Evolutionary conservation across 2,113 vertebrate species (phyloP).

Genomic region (Rousettus leschenaultii): DNA sequence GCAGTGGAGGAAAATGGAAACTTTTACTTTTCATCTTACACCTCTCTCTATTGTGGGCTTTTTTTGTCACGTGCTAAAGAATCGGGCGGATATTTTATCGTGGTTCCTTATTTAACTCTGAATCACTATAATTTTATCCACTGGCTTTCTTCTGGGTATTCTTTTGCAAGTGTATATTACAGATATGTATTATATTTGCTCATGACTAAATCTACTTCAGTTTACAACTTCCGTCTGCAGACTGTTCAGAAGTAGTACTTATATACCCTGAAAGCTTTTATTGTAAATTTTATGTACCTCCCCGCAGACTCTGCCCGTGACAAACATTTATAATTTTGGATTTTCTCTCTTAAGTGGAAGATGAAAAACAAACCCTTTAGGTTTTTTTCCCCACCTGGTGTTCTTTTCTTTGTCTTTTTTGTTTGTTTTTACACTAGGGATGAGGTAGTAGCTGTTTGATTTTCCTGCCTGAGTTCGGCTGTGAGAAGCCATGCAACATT

Average conservation of each 20-base stretch:
- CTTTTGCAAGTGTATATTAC: background rate
- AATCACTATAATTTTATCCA: background rate
- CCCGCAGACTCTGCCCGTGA: background rate
- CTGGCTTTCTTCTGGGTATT: background rate
- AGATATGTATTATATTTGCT: background rate
- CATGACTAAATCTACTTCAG: background rate
- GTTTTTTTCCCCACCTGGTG: background rate
- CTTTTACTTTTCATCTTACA: background rate
- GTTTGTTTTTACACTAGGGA: background rate
- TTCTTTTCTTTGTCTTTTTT: background rate
- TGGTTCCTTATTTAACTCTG: background rate
- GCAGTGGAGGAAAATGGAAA: background rate
- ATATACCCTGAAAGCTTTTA: background rate
- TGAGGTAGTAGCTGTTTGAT: background rate
- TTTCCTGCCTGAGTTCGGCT: background rate
- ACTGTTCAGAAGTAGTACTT: background rate
- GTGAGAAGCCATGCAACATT: background rate
- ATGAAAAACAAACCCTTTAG: background rate
- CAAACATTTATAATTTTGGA: background rate
- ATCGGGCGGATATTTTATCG: background rate
- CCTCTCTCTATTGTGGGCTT: background rate
- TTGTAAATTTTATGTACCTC: background rate
- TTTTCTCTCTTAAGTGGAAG: background rate
- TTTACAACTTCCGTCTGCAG: background rate
- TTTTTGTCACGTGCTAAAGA: background rate